Conservation (phyloP, 1,140 invertebrate species). For the Aphidius ervi region DNA sequence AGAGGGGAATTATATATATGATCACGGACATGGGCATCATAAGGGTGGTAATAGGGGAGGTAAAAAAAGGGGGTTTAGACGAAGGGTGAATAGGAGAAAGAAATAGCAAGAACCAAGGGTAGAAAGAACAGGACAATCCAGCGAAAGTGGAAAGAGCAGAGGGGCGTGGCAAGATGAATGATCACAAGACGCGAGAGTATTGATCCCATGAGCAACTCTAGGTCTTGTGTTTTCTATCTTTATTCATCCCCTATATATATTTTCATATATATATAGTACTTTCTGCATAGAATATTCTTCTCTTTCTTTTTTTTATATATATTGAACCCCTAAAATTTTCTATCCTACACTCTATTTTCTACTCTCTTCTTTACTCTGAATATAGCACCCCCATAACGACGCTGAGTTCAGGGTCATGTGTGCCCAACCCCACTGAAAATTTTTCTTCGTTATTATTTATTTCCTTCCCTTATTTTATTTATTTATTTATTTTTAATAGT, state of each 20-base stretch:
- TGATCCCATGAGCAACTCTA: constrained; percentile 40
- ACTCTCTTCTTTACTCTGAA: constrained; percentile 18
- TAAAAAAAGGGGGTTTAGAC: no score
- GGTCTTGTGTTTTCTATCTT: constrained; percentile 30
- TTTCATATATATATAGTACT: neutral
- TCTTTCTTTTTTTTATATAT: constrained; percentile 9
- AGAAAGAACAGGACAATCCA: constrained; percentile 25
- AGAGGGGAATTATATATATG: constrained; percentile 16
- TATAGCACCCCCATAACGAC: constrained; percentile 31
- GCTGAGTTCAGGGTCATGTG: constrained; percentile 50
- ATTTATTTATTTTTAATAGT: neutral
- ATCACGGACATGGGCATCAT: neutral
- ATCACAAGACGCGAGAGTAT: constrained; percentile 56
- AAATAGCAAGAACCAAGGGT: constrained; percentile 28
- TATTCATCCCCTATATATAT: constrained; percentile 20
- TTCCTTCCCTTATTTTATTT: constrained; percentile 10
- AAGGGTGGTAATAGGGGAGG: constrained; percentile 25
- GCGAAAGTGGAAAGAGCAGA: constrained; percentile 42
- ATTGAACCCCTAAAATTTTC: constrained; percentile 12
- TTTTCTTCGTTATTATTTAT: no score
- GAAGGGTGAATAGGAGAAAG: constrained; percentile 1
- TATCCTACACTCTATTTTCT: neutral
- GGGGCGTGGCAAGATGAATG: constrained; percentile 56
- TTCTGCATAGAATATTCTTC: constrained; percentile 29
- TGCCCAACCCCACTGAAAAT: no score